A percentile compares a stretch with the other conserved stretches of the same genome.
Conservation (phyloP, 2,797 vertebrate genomes). For the Melanotaenia nigrans region DNA sequence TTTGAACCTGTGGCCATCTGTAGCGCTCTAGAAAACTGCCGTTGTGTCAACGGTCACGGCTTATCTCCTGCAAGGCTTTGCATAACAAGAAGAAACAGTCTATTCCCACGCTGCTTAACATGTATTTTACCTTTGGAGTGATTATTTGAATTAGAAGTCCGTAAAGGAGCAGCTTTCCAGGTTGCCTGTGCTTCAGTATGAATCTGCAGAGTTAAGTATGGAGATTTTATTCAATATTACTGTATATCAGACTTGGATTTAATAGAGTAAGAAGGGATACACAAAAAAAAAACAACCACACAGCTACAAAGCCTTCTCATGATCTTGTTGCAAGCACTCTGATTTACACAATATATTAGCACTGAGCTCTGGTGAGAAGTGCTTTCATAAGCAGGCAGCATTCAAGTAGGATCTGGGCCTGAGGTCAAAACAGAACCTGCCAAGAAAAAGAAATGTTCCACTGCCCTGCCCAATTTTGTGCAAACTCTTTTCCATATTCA, state of each 20-base stretch:
- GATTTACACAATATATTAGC: constrained; percentile 35
- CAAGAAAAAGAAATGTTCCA: constrained; percentile 53
- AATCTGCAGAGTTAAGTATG: constrained; percentile 8
- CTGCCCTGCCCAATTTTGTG: constrained; percentile 22
- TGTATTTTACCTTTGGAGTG: constrained; percentile 56
- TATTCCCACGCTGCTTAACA: constrained; percentile 76
- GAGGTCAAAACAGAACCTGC: constrained; percentile 51
- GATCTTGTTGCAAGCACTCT: constrained; percentile 10
- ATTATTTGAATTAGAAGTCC: constrained; percentile 37
- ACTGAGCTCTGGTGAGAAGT: constrained; percentile 24
- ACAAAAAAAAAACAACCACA: constrained; percentile 22
- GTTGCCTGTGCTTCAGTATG: constrained; percentile 13
- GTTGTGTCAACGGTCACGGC: constrained; percentile 75
- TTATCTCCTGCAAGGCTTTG: constrained; percentile 79
- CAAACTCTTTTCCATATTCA: constrained; percentile 53
- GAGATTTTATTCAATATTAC: constrained; percentile 8
- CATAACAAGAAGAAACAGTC: constrained; percentile 71
- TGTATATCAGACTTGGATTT: constrained; percentile 6
- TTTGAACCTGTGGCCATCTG: constrained; percentile 78
- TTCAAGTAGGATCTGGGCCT: constrained; percentile 36
- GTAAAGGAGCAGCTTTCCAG: constrained; percentile 30
- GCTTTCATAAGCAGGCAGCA: constrained; percentile 47
- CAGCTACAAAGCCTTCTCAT: constrained; percentile 15
- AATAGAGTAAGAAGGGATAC: not conserved
- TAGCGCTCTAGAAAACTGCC: constrained; percentile 48